Conservation (phyloP, 2,797 vertebrate genomes). For the Diglossa cyanea region DNA sequence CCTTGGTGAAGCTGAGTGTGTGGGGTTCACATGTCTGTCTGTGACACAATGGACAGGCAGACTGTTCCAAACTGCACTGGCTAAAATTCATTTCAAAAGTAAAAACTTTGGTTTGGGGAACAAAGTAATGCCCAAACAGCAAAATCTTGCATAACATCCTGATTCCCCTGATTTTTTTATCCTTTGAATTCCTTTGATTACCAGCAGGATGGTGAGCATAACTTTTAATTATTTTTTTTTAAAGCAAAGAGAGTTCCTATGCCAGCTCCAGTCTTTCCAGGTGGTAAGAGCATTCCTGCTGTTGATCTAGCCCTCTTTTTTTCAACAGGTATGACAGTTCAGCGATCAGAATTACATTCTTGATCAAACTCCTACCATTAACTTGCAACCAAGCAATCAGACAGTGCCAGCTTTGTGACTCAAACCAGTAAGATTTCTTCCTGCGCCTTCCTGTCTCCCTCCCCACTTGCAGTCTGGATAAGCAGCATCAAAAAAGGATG, state of each 20-base stretch:
- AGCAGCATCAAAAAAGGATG: constrained; percentile 28
- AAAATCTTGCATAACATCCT: background rate
- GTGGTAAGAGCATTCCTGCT: constrained; percentile 59
- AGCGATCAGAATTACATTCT: constrained; percentile 74
- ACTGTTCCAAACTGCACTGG: background rate
- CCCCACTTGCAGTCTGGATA: constrained; percentile 56
- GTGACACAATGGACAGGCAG: background rate
- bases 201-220: constrained; percentile 12
- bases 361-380: constrained; percentile 74
- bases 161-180: background rate
- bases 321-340: constrained; percentile 73
- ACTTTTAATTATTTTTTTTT: background rate
- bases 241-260: background rate
- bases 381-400: constrained; percentile 72
- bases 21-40: background rate
- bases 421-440: constrained; percentile 75
- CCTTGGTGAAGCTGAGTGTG: background rate
- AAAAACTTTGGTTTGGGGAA: background rate
- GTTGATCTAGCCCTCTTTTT: constrained; percentile 73
- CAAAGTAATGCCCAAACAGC: background rate
- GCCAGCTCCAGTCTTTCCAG: constrained; percentile 44
- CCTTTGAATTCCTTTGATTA: background rate
- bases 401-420: constrained; percentile 73
- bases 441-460: constrained; percentile 57
- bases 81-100: background rate